A percentile compares a stretch with the other conserved stretches of the same genome.
These are phyloP conservation scores for Chaenocephalus aceratus DNA, from an alignment of 2,113 vertebrate species.

Conservation along the genomic window DNA sequence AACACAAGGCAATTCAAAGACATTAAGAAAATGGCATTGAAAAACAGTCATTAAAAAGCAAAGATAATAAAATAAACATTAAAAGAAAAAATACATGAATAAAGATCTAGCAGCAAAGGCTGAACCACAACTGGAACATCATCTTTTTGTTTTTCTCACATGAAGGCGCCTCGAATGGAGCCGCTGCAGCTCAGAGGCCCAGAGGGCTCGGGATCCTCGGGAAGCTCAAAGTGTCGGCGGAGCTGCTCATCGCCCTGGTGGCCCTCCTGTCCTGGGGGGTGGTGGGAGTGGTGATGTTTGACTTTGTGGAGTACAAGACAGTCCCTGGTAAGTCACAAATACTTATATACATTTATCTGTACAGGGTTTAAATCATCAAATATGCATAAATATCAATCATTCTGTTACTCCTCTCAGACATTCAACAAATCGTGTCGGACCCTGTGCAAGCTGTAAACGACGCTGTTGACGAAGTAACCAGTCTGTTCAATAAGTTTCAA, in stretches of 20 bases:
- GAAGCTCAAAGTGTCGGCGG: slow-evolving; percentile 90
- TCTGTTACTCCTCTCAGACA: slow-evolving; percentile 54
- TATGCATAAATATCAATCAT: neutral
- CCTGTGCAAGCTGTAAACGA: slow-evolving; percentile 76
- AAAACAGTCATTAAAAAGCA: too few species aligned
- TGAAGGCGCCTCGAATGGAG: slow-evolving; percentile 66
- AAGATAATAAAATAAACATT: too few species aligned
- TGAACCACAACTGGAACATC: neutral
- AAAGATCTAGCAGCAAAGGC: neutral
- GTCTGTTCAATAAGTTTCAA: slow-evolving; percentile 75
- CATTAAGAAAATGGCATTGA: too few species aligned
- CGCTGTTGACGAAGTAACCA: slow-evolving; percentile 76
- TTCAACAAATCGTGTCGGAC: slow-evolving; percentile 79
- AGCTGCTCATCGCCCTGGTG: slow-evolving; percentile 91
- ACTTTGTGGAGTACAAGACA: slow-evolving; percentile 93
- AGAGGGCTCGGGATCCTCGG: slow-evolving; percentile 85
- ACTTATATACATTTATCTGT: neutral
- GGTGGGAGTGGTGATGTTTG: slow-evolving; percentile 95
- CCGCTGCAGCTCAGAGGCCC: slow-evolving; percentile 77
- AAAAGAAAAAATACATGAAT: too few species aligned
- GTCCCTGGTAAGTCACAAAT: slow-evolving; percentile 86
- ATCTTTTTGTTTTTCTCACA: neutral
- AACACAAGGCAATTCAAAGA: too few species aligned
- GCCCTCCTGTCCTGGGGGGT: slow-evolving; percentile 93
- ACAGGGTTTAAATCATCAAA: neutral